Evolutionary conservation across 2,888 invertebrate genomes (phyloP), one percentile per base, ranked within the genome.

Genomic region (Andrena bucephala): DNA sequence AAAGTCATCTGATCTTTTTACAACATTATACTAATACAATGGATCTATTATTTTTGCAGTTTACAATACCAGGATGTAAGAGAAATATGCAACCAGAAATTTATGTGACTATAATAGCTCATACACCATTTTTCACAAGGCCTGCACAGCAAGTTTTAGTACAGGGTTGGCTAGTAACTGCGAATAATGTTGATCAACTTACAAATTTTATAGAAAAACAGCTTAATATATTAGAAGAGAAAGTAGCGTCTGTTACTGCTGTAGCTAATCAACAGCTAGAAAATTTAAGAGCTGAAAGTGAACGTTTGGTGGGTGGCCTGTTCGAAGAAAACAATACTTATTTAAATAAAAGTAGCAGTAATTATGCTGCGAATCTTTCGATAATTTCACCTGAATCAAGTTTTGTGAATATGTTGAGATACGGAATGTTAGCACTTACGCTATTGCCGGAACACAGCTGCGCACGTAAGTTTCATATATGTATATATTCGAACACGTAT

Each of bases 331-430:
- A 94, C 83, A 90, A 93, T 33, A 93, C 93, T 33, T 90, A 84
- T 63, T 83, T 88, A n/a, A 92, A 89, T 16, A 95, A 95, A 87
- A 93, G 91, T 78, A 94, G 93, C 75, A 92, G 93, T 85, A 93
- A 89, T 76, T 92, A 92, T 72, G 85, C 89, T 31, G 92, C 94
- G 16, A 95, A 95, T 87, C 94, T 95, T 86, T 94, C 95, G 1
- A 95, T 96, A 95, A 95, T 96, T 48, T 95, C 95, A 67, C 96
- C 97, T 3, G 97, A 97, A 93, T 95, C 96, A 36, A 96, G 96
- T 91, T 96, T 97, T 93, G 95, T 97, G 75, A 97, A 97, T 94
- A 96, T 97, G 95, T 94, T 97, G 52, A 94, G 97, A 83, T 96
- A 97, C 93, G 97, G 97, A 31, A 96, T 97, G 94, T 94, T 97